These are phyloP conservation scores for Thera britannica DNA, from an alignment of 2,888 invertebrate species.

Conservation along the genomic window DNA sequence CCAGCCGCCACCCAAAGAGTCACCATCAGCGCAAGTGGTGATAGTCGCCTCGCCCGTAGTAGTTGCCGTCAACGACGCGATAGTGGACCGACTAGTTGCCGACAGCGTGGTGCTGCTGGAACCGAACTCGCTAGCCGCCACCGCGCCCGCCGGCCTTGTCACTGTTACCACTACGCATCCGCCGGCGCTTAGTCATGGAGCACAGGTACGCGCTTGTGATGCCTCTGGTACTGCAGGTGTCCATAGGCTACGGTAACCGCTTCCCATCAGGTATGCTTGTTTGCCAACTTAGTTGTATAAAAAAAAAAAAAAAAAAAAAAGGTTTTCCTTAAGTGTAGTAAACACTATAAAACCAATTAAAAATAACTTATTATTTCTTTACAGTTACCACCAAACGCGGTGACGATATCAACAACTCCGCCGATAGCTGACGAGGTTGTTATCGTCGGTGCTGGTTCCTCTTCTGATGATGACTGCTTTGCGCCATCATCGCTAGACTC, in stretches of 20 bases:
- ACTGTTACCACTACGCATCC: constrained; percentile 95
- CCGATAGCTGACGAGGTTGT: constrained; percentile 89
- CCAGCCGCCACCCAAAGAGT: constrained; percentile 51
- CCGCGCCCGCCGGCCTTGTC: constrained; percentile 89
- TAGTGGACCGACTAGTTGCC: constrained; percentile 24
- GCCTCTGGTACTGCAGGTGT: too few species aligned
- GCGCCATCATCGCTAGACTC: constrained; percentile 90
- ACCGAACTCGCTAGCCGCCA: constrained; percentile 89
- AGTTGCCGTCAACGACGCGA: constrained; percentile 40
- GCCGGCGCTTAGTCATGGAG: constrained; percentile 89
- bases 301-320: too few species aligned
- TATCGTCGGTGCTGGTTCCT: constrained; percentile 91
- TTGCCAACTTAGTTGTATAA: too few species aligned
- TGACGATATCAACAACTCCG: constrained; percentile 80
- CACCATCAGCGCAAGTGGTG: constrained; percentile 42
- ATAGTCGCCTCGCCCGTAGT: constrained; percentile 49
- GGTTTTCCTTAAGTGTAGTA: too few species aligned
- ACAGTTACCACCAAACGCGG: constrained; percentile 77
- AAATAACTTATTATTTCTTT: not conserved
- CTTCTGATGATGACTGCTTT: constrained; percentile 91
- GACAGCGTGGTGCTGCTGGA: constrained; percentile 61
- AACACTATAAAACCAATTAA: too few species aligned
- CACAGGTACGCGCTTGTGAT: constrained; percentile 51
- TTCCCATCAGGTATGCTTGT: too few species aligned
- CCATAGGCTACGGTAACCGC: too few species aligned